Base-by-base conservation (phyloP, 2,888 invertebrate species). In the Craniophora ligustri region DNA sequence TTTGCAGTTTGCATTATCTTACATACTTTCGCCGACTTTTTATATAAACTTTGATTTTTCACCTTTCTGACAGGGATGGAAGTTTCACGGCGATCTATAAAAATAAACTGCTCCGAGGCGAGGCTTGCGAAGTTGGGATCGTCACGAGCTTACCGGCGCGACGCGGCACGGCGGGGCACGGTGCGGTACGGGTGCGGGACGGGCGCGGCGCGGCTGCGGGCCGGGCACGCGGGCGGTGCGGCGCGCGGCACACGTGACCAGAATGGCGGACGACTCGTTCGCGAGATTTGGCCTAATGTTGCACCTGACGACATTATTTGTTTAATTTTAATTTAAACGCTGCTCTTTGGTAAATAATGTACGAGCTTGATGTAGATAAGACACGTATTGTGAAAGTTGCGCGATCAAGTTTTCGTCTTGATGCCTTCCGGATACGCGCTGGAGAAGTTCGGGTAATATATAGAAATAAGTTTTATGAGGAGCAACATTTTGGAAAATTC, bases 41-140 rank as follows among this genome's bases (percentile, higher is more conserved):
- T 66, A 55, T 62, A 66, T 54, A 68, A 76, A 67, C 76, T 75
- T 74, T 70, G 76, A 78, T 78, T 81, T 75, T 76, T 75, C 73
- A 77, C 72, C 75, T 77, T 45, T 55, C 67, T 63, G 57, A 55
- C 58, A 59, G 63, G 67, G 75, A 69, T 73, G 64, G 58, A 71
- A 80, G 71, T 72, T 80, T 67, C 55, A 47, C 65, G 53, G 66
- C 62, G 64, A 65, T 73, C 72, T 74, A 72, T 74, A 78, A 76
- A 78, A 78, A 77, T 73, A 76, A 77, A 75, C 69, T 67, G 75
- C 56, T 64, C 32, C 36, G 53, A 51, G 41, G 51, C 16, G 36
- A 54, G 50, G 65, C 61, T 57, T 56, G 57, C 48, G 34, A 63
- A 76, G 60, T 70, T 61, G 58, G 40, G 36, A 48, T 61, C 67